Evolutionary conservation across 2,888 invertebrate species (phyloP), one percentile per base, ranked within the genome.

Genomic region (Luperina nickerlii): DNA sequence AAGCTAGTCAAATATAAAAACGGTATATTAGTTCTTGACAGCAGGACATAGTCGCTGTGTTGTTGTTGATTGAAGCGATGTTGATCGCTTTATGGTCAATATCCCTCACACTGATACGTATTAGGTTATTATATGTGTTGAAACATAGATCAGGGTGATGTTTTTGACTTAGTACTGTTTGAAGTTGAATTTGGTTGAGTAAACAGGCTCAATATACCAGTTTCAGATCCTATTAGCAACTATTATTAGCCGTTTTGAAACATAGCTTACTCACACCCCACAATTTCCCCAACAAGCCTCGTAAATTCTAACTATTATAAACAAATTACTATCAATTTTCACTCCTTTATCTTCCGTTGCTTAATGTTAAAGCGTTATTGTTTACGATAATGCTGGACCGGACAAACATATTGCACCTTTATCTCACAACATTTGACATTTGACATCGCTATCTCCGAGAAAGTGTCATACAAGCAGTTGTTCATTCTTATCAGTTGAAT

Each of bases 391-490:
- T 76, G 69, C 81, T 75, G 79, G 83, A 84, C 85, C 89, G 89
- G 89, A 87, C 88, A 89, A 88, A 90, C 89, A 90, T 91, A 91
- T 89, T 88, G 89, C 86, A 90, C 89, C 90, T 87, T 87, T 89
- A 90, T 91, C 91, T 89, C 77, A 87, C 88, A 89, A 88, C 88
- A 88, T 87, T 89, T 91, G 93, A 93, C 95, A 92, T 92, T 93
- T 95, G 94, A 94, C 95, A 89, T 87, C 32, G 77, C 89, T 95
- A 95, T 95, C 95, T 87, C 75, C 82, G 78, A 86, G 90, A 89
- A 92, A 94, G 94, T 95, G 94, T 93, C 93, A 91, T 93, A 95
- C 94, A 95, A 87, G 94, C 92, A 90, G 92, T 95, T 94, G 94
- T 92, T 92, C 92, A 91, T 87, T 85, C 81, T 87, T 89, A 90